Evolutionary conservation across 2,113 vertebrate species (phyloP).

Genomic region (Myanophis thanlyinensis): DNA sequence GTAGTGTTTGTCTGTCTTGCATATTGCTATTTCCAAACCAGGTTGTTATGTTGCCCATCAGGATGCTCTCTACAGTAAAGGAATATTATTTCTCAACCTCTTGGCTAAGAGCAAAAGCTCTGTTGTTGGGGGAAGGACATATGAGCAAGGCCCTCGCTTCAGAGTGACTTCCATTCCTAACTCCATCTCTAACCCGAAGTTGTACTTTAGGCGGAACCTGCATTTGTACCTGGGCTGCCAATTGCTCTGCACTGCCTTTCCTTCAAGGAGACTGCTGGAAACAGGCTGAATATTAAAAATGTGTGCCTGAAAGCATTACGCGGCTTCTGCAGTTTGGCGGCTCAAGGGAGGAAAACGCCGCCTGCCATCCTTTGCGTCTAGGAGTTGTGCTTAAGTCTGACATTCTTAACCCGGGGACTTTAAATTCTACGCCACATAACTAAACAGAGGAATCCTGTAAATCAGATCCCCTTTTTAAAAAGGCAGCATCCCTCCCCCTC

Average conservation of each 20-base stretch:
- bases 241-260: neutral
- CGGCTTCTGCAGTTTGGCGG: neutral
- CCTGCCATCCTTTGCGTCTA: neutral
- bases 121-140: too few relatives aligned
- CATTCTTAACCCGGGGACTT: neutral
- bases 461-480: neutral
- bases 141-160: neutral
- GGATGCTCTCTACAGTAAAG: too few relatives aligned
- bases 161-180: neutral
- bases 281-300: neutral
- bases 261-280: neutral
- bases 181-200: neutral
- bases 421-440: too few relatives aligned
- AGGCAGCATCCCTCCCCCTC: rapidly evolving
- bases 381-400: neutral
- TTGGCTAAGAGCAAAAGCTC: neutral
- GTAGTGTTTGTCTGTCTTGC: too few relatives aligned
- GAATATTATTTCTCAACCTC: neutral
- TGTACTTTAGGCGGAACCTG: neutral
- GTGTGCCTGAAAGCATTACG: neutral
- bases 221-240: too few relatives aligned
- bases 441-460: too few relatives aligned
- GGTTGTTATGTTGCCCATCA: too few relatives aligned
- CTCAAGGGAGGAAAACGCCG: too few relatives aligned
- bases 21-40: too few relatives aligned